Evolutionary conservation across 2,888 invertebrate species (phyloP).

Genomic region (Allolobophora icterica): DNA sequence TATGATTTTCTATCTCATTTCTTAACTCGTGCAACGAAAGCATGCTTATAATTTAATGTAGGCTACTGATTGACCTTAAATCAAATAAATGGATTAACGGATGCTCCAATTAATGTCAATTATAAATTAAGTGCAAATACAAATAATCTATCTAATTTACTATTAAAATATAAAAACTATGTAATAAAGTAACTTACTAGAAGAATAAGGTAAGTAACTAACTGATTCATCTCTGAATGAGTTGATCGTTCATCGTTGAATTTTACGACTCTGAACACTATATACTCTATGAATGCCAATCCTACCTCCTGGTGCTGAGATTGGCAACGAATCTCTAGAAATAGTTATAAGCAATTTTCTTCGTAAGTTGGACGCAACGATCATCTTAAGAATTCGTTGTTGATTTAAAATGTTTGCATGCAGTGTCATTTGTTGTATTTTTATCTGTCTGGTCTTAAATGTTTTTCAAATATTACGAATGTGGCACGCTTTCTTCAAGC

Average conservation of each 20-base stretch:
- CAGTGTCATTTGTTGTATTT: background rate
- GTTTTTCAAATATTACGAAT: no score
- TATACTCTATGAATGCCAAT: background rate
- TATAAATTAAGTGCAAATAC: background rate
- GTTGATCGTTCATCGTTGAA: no score
- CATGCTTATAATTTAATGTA: background rate
- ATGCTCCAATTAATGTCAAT: background rate
- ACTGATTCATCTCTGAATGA: no score
- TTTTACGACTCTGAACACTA: background rate
- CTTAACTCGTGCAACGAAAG: background rate
- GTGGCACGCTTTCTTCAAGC: no score
- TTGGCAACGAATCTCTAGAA: background rate
- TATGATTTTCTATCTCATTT: background rate
- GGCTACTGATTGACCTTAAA: background rate
- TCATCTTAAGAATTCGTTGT: background rate
- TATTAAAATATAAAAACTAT: no score
- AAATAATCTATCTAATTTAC: no score
- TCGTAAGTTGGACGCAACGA: background rate
- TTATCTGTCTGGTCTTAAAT: background rate
- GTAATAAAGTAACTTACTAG: no score
- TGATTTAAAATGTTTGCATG: background rate
- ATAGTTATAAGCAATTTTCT: background rate
- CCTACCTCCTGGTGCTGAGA: background rate
- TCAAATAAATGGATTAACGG: background rate
- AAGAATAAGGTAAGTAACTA: no score